These are phyloP conservation scores for Terrapene triunguis DNA, from an alignment of 2,113 vertebrate species.

Conservation along the genomic window DNA sequence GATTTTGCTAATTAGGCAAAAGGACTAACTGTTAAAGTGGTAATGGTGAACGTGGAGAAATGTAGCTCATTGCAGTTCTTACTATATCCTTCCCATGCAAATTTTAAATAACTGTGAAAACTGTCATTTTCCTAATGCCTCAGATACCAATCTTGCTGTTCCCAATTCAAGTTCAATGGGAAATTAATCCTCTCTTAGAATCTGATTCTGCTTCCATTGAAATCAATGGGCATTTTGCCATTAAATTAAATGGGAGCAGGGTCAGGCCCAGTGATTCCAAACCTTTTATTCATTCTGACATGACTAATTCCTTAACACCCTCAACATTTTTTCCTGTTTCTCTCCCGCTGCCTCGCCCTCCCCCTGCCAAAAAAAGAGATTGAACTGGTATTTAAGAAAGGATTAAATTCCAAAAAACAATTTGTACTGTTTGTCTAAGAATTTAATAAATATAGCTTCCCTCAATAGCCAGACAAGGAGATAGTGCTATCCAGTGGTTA, in stretches of 20 bases:
- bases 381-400: neutral
- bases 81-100: neutral
- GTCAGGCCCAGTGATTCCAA: neutral
- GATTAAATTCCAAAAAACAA: neutral
- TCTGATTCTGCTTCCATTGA: neutral
- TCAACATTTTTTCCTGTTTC: neutral
- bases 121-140: neutral
- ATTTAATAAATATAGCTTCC: neutral
- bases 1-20: neutral
- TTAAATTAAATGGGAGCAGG: neutral
- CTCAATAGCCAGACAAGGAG: neutral
- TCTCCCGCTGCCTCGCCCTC: neutral
- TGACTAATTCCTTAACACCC: neutral
- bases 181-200: neutral
- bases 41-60: neutral
- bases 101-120: conserved; percentile 27
- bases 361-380: neutral
- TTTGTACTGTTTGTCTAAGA: neutral
- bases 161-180: neutral
- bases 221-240: neutral
- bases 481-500: neutral
- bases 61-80: neutral
- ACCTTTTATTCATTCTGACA: neutral
- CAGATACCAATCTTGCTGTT: neutral
- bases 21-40: neutral